These are phyloP conservation scores for Drosophila emarginata DNA, from an alignment of 2,888 invertebrate species.

Conservation along the genomic window DNA sequence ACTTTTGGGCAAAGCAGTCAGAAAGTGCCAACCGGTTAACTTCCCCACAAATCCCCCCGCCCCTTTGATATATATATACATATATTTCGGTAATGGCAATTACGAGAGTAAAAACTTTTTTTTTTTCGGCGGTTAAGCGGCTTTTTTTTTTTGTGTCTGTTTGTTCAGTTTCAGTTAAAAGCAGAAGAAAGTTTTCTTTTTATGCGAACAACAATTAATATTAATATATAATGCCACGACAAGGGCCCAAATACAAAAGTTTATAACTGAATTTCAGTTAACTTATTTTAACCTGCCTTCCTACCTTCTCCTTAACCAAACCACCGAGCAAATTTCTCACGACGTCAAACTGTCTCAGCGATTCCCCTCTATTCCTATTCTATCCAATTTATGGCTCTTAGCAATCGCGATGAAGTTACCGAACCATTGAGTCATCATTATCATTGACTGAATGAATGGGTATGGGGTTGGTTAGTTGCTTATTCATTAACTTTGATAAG, in stretches of 20 bases:
- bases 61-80: not conserved
- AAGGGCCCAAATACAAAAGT: not conserved
- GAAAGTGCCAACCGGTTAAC: conserved; percentile 56
- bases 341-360: conserved; percentile 1
- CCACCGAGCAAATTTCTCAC: too few species aligned
- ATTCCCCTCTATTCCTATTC: not conserved
- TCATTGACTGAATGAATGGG: not conserved
- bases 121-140: conserved; percentile 37
- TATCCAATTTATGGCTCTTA: not conserved
- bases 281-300: too few species aligned
- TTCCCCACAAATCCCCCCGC: not conserved
- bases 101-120: conserved; percentile 46
- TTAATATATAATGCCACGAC: conserved; percentile 13
- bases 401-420: not conserved
- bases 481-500: conserved; percentile 3
- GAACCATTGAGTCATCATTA: conserved; percentile 4
- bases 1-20: conserved; percentile 48
- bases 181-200: conserved; percentile 52
- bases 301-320: too few species aligned
- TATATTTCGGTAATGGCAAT: conserved; percentile 63
- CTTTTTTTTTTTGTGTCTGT: conserved; percentile 48
- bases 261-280: not conserved
- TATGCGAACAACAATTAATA: conserved; percentile 6
- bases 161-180: conserved; percentile 53
- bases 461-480: not conserved